These are phyloP conservation scores for Hucho hucho DNA, from an alignment of 2,113 vertebrate genomes.

Conservation along the genomic window DNA sequence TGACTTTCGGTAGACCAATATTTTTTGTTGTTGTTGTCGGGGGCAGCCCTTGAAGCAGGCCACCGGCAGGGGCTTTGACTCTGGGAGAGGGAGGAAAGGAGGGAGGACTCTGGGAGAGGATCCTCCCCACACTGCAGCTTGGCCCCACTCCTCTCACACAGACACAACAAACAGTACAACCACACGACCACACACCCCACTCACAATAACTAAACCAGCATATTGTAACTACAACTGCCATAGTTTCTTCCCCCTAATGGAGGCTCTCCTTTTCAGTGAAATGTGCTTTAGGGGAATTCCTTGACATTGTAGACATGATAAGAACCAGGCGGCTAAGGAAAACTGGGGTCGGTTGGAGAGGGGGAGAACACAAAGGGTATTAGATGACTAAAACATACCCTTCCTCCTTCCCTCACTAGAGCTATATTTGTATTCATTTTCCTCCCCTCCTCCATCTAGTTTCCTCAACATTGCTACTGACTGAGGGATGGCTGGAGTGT, in stretches of 20 bases:
- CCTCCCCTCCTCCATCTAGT: constrained; percentile 5
- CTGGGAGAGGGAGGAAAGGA: not conserved
- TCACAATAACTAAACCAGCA: not conserved
- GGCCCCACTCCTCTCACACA: not conserved
- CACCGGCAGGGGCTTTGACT: not conserved
- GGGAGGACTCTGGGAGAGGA: no score
- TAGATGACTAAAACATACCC: not conserved
- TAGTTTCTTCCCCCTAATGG: constrained; percentile 29
- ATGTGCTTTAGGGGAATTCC: constrained; percentile 34
- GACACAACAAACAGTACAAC: constrained; percentile 21
- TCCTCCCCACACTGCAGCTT: not conserved
- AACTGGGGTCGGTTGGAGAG: constrained; percentile 29
- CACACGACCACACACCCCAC: constrained; percentile 18
- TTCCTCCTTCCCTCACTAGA: not conserved
- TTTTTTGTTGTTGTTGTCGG: no score
- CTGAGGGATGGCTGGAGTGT: not conserved
- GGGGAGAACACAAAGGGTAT: constrained; percentile 19
- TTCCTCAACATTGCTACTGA: not conserved
- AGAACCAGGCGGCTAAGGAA: constrained; percentile 52
- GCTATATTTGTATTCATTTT: no score
- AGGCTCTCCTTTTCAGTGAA: constrained; percentile 57
- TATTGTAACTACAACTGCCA: constrained; percentile 8
- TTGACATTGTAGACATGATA: constrained; percentile 55
- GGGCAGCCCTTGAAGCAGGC: not conserved
- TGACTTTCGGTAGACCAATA: no score